Percentiles rank a stretch among this genome's conserved stretches.
Conservation (phyloP, 2,113 vertebrate species). For the Raja brachyura region DNA sequence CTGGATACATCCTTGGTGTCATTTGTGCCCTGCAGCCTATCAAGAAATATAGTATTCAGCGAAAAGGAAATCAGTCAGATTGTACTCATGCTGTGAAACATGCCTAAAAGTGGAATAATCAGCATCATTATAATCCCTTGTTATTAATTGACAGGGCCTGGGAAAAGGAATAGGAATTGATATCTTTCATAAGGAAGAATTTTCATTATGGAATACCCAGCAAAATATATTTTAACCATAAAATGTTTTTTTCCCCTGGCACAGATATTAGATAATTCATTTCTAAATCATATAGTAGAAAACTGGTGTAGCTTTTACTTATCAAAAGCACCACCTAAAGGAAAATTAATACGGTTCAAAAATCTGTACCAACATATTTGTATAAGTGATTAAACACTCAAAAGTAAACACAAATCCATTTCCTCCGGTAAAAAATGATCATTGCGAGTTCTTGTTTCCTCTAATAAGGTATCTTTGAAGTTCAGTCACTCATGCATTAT, state of each 20-base stretch:
- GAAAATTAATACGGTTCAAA: not conserved
- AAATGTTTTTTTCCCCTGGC: not conserved
- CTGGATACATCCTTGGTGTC: not conserved
- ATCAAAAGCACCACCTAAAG: not conserved
- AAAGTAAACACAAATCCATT: not conserved
- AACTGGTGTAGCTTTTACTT: not conserved
- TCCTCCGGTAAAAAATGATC: not conserved
- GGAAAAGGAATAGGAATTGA: not conserved
- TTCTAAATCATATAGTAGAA: not conserved
- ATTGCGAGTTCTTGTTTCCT: not conserved
- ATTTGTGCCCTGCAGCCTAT: not conserved
- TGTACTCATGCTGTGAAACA: not conserved
- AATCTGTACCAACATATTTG: not conserved
- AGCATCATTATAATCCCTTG: not conserved
- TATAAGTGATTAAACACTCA: not conserved
- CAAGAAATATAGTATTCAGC: conserved; percentile 19
- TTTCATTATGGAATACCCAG: not conserved
- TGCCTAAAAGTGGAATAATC: not conserved
- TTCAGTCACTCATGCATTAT: not conserved
- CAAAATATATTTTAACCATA: not conserved
- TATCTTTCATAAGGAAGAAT: not conserved
- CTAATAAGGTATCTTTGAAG: not conserved
- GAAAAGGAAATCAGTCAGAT: not conserved
- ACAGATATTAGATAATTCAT: not conserved
- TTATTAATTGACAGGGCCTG: not conserved